Evolutionary conservation across 2,797 vertebrate genomes (phyloP).

Genomic region (Gallirallus australis): DNA sequence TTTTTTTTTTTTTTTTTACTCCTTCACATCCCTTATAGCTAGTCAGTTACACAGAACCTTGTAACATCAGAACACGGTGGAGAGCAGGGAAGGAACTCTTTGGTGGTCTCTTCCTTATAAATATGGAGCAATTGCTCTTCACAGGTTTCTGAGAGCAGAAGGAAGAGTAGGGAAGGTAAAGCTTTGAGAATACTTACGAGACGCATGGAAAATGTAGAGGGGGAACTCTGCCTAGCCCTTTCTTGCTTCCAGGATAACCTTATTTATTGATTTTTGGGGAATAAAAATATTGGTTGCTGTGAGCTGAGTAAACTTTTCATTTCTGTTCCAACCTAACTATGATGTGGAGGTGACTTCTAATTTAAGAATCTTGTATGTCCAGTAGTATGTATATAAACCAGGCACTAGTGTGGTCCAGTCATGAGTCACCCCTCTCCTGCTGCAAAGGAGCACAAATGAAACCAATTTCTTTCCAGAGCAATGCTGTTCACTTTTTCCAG

Average conservation of each 20-base stretch:
- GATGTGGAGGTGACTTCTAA: background rate
- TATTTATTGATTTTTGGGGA: background rate
- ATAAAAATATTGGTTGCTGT: background rate
- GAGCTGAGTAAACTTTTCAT: background rate
- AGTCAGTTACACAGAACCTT: background rate
- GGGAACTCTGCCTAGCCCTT: background rate
- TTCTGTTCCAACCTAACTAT: background rate
- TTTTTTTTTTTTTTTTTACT: background rate
- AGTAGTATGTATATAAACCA: background rate
- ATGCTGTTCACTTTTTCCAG: slow-evolving; percentile 71
- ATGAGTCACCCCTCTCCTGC: background rate
- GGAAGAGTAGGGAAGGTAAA: background rate
- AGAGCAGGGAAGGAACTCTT: background rate
- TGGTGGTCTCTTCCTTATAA: background rate
- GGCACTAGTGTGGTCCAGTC: background rate
- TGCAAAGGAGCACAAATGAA: slow-evolving; percentile 11
- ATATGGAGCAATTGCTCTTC: background rate
- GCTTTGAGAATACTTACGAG: background rate
- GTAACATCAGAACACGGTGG: background rate
- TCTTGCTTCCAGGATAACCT: background rate
- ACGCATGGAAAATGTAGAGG: background rate
- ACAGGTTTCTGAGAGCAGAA: background rate
- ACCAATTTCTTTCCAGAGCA: slow-evolving; percentile 39
- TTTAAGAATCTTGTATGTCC: background rate
- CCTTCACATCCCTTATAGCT: background rate